These are phyloP conservation scores for Lathamus discolor DNA, from an alignment of 2,113 vertebrate genomes.

Conservation along the genomic window DNA sequence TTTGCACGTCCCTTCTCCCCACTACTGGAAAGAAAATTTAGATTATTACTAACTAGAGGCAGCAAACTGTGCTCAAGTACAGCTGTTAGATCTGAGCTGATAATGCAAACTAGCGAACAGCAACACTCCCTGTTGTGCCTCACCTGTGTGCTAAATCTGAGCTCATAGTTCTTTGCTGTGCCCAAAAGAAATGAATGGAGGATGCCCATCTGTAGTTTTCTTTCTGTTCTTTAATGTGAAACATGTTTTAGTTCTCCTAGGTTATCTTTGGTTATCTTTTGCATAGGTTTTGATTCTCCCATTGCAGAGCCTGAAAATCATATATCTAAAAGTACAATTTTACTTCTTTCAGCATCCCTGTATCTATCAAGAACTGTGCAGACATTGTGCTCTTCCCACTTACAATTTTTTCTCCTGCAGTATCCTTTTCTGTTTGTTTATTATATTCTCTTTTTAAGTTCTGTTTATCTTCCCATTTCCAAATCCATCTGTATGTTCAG, in stretches of 20 bases:
- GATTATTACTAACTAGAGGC: neutral
- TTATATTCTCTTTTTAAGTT: neutral
- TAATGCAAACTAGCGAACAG: neutral
- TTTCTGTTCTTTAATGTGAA: neutral
- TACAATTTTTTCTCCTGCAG: neutral
- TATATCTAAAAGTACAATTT: neutral
- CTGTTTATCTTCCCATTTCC: neutral
- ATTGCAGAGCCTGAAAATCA: neutral
- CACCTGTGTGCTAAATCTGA: neutral
- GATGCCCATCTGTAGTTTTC: neutral
- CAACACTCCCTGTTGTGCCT: neutral
- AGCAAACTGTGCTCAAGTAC: neutral
- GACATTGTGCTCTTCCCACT: neutral
- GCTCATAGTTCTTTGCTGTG: neutral
- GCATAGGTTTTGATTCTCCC: neutral
- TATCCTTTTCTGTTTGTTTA: neutral
- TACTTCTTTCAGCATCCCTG: neutral
- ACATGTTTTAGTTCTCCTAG: neutral
- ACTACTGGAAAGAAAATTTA: neutral
- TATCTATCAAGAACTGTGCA: neutral
- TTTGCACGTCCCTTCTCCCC: neutral
- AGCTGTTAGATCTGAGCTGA: neutral
- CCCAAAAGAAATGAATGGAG: neutral
- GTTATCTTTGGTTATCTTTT: neutral
- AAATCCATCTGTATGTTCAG: neutral